A percentile compares a stretch with the other conserved stretches of the same genome.
Conservation (phyloP, 92 coral and sea anemone species). For the Epizoanthus scotinus region DNA sequence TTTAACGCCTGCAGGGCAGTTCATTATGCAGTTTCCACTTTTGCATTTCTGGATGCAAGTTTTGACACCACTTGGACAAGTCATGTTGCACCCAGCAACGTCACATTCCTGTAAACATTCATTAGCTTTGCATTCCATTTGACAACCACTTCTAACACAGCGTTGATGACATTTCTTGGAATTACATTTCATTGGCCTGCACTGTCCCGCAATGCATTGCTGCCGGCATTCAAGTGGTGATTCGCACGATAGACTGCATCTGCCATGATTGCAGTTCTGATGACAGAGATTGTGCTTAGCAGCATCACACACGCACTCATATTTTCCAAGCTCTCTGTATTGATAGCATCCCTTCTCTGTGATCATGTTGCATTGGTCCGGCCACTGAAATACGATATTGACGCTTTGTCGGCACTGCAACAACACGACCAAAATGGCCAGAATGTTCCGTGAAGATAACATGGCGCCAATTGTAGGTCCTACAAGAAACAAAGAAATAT, state of each 20-base stretch:
- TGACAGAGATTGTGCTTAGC: constrained; percentile 47
- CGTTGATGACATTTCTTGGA: constrained; percentile 63
- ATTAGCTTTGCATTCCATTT: constrained; percentile 68
- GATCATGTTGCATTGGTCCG: constrained; percentile 47
- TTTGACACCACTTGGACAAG: constrained; percentile 63
- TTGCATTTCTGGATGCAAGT: constrained; percentile 70
- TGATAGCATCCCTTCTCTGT: constrained; percentile 53
- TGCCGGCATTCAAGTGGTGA: constrained; percentile 76
- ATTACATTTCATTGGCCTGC: constrained; percentile 61
- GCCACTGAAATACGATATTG: not conserved
- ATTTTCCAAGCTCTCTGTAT: constrained; percentile 48
- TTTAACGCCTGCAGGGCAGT: constrained; percentile 74
- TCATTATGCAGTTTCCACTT: constrained; percentile 78
- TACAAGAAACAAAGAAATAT: too few relatives aligned
- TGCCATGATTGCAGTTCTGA: constrained; percentile 76
- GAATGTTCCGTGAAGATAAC: too few relatives aligned
- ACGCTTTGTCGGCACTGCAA: too few relatives aligned
- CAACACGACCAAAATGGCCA: too few relatives aligned
- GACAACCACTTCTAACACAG: constrained; percentile 77
- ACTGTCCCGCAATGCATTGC: constrained; percentile 74
- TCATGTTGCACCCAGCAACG: constrained; percentile 75
- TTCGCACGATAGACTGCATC: constrained; percentile 55
- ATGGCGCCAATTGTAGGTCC: too few relatives aligned
- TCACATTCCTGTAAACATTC: constrained; percentile 70
- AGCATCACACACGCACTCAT: constrained; percentile 43